A percentile compares a stretch with the other conserved stretches of the same genome.
These are phyloP conservation scores for Hydraecia micacea DNA, from an alignment of 2,888 invertebrate species.

Conservation along the genomic window DNA sequence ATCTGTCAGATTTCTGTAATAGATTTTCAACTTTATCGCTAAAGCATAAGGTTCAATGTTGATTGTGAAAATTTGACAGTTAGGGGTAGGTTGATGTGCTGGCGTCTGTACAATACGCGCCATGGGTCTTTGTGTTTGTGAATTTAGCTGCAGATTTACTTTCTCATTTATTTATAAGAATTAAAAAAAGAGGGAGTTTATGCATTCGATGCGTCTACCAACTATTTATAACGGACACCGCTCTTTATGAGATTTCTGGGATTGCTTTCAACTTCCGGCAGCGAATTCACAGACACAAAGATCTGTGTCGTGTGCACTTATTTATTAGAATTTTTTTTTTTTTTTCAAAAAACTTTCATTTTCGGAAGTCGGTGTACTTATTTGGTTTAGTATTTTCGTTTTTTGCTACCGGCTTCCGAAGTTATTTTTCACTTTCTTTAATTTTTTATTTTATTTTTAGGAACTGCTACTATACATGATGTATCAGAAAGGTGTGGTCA, in stretches of 20 bases:
- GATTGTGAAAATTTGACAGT: too few species aligned
- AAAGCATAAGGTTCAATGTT: too few species aligned
- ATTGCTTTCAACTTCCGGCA: neutral
- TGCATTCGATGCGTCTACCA: neutral
- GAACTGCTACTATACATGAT: neutral
- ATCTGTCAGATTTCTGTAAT: too few species aligned
- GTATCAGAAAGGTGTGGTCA: neutral
- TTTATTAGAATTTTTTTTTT: too few species aligned
- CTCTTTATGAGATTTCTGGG: neutral
- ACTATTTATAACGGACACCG: neutral
- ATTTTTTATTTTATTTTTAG: neutral
- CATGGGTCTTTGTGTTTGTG: neutral
- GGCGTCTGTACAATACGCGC: too few species aligned
- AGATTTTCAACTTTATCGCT: too few species aligned
- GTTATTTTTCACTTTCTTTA: neutral
- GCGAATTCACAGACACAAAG: neutral
- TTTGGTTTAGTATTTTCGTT: neutral
- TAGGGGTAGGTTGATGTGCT: too few species aligned
- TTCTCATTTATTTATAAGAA: neutral
- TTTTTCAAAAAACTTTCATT: neutral
- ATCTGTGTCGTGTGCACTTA: neutral
- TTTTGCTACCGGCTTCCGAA: neutral
- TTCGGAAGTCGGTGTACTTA: neutral
- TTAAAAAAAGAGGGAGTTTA: neutral
- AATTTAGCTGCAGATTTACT: slow-evolving; percentile 1